Conservation (phyloP, 30 jellyfish, hydroid and myxozoan genomes). For the Hydra vulgaris region DNA sequence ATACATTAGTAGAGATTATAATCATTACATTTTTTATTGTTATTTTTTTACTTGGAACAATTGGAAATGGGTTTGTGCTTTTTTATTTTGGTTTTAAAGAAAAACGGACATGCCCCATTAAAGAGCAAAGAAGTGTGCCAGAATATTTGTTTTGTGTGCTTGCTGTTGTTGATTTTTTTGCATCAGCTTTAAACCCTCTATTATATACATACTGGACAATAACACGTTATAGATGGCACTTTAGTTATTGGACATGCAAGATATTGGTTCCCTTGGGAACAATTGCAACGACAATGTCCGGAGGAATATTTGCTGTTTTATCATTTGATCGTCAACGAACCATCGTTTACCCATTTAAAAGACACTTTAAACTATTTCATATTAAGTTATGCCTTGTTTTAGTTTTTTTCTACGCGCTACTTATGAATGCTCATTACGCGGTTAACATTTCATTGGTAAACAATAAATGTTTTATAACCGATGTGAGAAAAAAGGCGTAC, state of each 20-base stretch:
- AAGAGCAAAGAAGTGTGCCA: slow-evolving; percentile 55
- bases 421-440: slow-evolving; percentile 41
- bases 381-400: slow-evolving; percentile 30
- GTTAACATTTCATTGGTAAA: slow-evolving; percentile 5
- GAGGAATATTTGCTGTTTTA: slow-evolving; percentile 50
- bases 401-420: slow-evolving; percentile 34
- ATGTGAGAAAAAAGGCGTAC: slow-evolving; percentile 21
- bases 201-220: slow-evolving; percentile 57
- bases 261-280: slow-evolving; percentile 57
- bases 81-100: slow-evolving; percentile 55
- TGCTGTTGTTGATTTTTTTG: slow-evolving; percentile 55
- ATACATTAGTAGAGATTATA: slow-evolving; percentile 25
- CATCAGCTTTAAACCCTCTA: slow-evolving; percentile 72
- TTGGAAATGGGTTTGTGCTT: slow-evolving; percentile 75
- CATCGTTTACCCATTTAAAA: slow-evolving; percentile 56
- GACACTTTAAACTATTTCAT: slow-evolving; percentile 34
- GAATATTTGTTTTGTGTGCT: slow-evolving; percentile 58
- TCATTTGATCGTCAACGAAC: slow-evolving; percentile 78
- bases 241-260: slow-evolving; percentile 81
- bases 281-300: slow-evolving; percentile 72
- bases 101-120: neutral
- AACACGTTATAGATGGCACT: slow-evolving; percentile 65
- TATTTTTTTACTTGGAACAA: slow-evolving; percentile 60
- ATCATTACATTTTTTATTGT: slow-evolving; percentile 29
- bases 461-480: slow-evolving; percentile 27